These are phyloP conservation scores for Molossus molossus DNA, from an alignment of 2,797 vertebrate genomes.

Conservation along the genomic window DNA sequence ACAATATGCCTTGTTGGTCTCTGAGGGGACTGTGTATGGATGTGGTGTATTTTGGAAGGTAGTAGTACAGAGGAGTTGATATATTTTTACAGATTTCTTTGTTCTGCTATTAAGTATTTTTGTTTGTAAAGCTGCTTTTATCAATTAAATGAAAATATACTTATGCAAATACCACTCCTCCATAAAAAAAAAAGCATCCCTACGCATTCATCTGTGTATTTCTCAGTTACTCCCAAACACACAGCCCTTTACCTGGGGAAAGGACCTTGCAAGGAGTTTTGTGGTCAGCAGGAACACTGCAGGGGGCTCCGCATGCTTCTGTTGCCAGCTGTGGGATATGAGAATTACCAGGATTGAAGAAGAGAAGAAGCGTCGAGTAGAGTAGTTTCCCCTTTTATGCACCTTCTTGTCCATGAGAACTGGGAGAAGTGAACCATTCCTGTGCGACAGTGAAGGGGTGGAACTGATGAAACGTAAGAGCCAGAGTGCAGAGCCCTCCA, in stretches of 20 bases:
- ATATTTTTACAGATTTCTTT: slow-evolving; percentile 13
- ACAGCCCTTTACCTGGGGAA: slow-evolving; percentile 24
- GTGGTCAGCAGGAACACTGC: slow-evolving; percentile 50
- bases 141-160: slow-evolving; percentile 58
- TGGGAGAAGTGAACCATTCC: slow-evolving; percentile 65
- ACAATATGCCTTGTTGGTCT: slow-evolving; percentile 44
- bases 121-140: slow-evolving; percentile 31
- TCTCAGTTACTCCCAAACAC: neutral
- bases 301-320: slow-evolving; percentile 29
- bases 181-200: neutral
- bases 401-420: slow-evolving; percentile 35
- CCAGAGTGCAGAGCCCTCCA: neutral
- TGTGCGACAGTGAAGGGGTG: neutral
- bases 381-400: slow-evolving; percentile 56
- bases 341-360: slow-evolving; percentile 30
- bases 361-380: neutral
- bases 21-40: slow-evolving; percentile 45
- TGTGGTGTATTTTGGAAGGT: neutral
- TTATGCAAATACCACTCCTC: slow-evolving; percentile 28
- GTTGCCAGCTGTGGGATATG: slow-evolving; percentile 11
- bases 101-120: slow-evolving; percentile 54
- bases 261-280: slow-evolving; percentile 69
- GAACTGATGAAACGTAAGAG: slow-evolving; percentile 32
- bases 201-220: neutral
- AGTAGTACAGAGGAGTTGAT: slow-evolving; percentile 34